Percentiles rank a stretch among this genome's conserved stretches.
phyloP scores from a whole-genome alignment of 2,113 vertebrate species.

The Silurus glanis region DNA sequence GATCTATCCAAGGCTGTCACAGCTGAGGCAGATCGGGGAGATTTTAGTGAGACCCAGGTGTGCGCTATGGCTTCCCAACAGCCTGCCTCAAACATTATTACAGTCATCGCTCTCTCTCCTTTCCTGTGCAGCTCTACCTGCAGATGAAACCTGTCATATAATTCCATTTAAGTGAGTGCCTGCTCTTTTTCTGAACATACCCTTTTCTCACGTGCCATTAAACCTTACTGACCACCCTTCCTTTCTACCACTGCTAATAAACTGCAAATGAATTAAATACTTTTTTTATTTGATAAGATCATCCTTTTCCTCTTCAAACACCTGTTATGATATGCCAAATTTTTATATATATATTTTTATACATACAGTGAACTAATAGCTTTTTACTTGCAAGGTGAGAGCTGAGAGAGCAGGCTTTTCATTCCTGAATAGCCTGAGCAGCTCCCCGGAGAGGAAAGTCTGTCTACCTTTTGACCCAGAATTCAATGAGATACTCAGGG shows the following conservation, averaged over 20 bases:
- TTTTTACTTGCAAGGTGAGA: constrained; percentile 54
- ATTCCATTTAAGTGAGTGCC: constrained; percentile 3
- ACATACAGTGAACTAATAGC: constrained; percentile 49
- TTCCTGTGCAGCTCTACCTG: not conserved
- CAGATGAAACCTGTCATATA: constrained; percentile 20
- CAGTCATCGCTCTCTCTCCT: constrained; percentile 8
- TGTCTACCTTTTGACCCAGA: constrained; percentile 36
- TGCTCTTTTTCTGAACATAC: constrained; percentile 18
- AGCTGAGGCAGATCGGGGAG: constrained; percentile 19
- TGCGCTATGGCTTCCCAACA: constrained; percentile 9
- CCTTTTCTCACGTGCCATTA: constrained; percentile 38
- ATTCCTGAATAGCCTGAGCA: no score
- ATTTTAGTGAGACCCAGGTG: constrained; percentile 33
- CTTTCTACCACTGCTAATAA: constrained; percentile 6
- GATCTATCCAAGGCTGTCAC: constrained; percentile 15
- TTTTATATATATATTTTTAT: constrained; percentile 12
- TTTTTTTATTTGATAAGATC: constrained; percentile 18
- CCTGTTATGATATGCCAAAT: constrained; percentile 55
- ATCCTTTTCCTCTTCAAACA: constrained; percentile 56
- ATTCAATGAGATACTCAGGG: constrained; percentile 19
- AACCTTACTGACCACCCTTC: constrained; percentile 23
- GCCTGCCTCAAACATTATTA: constrained; percentile 42
- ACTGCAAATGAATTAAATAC: constrained; percentile 37
- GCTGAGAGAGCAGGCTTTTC: no score
- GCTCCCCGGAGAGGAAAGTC: constrained; percentile 20